Evolutionary conservation across 2,797 vertebrate species (phyloP).

Genomic region (Eulemur mongoz): DNA sequence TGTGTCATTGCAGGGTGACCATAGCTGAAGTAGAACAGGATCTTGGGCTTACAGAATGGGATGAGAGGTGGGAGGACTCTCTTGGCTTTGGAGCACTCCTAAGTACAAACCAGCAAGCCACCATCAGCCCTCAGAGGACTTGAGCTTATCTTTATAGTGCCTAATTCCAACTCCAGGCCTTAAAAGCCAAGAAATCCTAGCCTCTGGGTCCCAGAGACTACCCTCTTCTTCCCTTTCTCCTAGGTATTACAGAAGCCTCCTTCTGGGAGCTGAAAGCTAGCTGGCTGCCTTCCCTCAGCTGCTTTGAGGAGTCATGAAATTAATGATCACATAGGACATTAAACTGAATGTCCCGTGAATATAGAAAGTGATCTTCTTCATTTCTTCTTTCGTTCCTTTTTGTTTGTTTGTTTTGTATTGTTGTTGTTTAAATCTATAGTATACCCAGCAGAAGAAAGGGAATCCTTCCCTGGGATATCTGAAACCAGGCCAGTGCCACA

Average conservation of each 20-base stretch:
- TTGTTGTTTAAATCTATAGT: slow-evolving; percentile 22
- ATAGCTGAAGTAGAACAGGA: background rate
- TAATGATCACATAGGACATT: background rate
- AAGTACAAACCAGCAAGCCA: background rate
- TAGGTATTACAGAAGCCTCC: background rate
- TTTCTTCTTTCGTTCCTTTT: background rate
- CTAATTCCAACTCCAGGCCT: background rate
- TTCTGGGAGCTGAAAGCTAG: background rate
- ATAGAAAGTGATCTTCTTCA: background rate
- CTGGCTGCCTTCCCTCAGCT: background rate
- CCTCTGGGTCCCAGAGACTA: background rate
- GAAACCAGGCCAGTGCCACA: slow-evolving; percentile 22
- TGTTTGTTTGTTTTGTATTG: background rate
- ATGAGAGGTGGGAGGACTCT: background rate
- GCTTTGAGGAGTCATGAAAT: background rate
- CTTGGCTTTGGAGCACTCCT: background rate
- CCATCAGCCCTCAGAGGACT: background rate
- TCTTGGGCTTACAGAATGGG: background rate
- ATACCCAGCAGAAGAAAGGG: slow-evolving; percentile 4
- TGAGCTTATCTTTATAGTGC: background rate
- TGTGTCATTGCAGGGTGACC: background rate
- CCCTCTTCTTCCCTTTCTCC: background rate
- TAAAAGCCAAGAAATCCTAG: background rate
- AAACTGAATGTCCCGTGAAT: background rate
- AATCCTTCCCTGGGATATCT: background rate